A percentile compares a stretch with the other conserved stretches of the same genome.
phyloP scores from a whole-genome alignment of 2,888 invertebrate species.

The Furcula furcula region DNA sequence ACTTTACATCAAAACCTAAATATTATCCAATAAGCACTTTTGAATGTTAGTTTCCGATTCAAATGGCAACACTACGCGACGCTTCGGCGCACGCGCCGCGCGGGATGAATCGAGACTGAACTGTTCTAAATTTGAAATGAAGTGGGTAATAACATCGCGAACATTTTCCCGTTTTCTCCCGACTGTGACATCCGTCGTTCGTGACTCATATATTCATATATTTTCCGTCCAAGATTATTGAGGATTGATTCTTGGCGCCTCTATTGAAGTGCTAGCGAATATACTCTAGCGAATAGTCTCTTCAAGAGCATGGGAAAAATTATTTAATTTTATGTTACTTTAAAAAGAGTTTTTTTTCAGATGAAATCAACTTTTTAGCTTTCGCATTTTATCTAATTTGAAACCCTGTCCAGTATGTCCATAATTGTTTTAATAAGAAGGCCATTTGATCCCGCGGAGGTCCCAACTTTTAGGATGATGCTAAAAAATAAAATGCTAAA shows the following conservation, averaged over 20 bases:
- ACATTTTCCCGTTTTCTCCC: slow-evolving; percentile 70
- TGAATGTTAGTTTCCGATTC: slow-evolving; percentile 34
- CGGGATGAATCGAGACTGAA: slow-evolving; percentile 64
- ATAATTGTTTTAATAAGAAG: too few species aligned
- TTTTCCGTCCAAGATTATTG: slow-evolving; percentile 15
- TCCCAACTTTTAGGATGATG: too few species aligned
- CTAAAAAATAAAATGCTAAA: too few species aligned
- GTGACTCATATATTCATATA: slow-evolving; percentile 57
- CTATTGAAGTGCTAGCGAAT: slow-evolving; percentile 16
- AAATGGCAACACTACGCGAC: slow-evolving; percentile 38
- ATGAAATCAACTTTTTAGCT: too few species aligned
- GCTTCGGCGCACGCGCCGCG: slow-evolving; percentile 62
- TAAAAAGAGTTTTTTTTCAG: too few species aligned
- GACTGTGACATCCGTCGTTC: slow-evolving; percentile 49
- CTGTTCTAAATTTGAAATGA: slow-evolving; percentile 74
- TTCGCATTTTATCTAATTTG: too few species aligned
- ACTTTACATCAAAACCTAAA: slow-evolving; percentile 10
- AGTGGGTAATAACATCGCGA: slow-evolving; percentile 75
- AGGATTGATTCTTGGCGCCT: slow-evolving; percentile 21
- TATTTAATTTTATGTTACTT: too few species aligned
- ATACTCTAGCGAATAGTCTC: too few species aligned
- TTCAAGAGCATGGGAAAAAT: too few species aligned
- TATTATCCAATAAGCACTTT: slow-evolving; percentile 16
- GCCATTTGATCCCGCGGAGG: too few species aligned
- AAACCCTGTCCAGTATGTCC: too few species aligned